Conservation (phyloP, 2,113 vertebrate genomes). For the Sinosuthora webbiana region DNA sequence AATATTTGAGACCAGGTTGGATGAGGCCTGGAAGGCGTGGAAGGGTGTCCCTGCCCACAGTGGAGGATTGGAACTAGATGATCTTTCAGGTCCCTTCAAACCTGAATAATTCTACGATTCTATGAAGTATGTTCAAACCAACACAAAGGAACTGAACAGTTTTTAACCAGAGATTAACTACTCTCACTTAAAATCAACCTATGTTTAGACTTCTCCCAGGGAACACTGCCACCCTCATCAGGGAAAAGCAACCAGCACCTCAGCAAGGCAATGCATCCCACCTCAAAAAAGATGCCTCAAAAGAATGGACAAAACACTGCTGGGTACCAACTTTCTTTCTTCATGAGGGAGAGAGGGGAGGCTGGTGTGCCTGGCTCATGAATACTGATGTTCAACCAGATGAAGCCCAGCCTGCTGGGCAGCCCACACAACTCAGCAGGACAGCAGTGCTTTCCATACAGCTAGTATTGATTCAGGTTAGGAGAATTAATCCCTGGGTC, state of each 20-base stretch:
- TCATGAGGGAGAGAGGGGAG: neutral
- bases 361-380: neutral
- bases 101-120: neutral
- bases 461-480: neutral
- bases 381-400: neutral
- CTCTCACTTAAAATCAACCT: neutral
- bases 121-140: neutral
- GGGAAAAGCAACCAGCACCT: neutral
- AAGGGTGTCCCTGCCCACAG: neutral
- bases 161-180: neutral
- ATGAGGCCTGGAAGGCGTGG: neutral
- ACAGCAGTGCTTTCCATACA: neutral
- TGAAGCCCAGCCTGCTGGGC: neutral
- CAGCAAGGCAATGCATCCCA: neutral
- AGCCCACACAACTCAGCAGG: neutral
- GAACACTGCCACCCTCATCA: neutral
- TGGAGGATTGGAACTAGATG: neutral
- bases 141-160: neutral
- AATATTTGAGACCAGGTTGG: neutral
- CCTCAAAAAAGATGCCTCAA: neutral
- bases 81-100: neutral
- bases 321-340: neutral
- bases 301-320: neutral
- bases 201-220: neutral
- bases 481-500: neutral